Base-by-base conservation (phyloP, 2,797 vertebrate species). In the Cossypha heuglini region DNA sequence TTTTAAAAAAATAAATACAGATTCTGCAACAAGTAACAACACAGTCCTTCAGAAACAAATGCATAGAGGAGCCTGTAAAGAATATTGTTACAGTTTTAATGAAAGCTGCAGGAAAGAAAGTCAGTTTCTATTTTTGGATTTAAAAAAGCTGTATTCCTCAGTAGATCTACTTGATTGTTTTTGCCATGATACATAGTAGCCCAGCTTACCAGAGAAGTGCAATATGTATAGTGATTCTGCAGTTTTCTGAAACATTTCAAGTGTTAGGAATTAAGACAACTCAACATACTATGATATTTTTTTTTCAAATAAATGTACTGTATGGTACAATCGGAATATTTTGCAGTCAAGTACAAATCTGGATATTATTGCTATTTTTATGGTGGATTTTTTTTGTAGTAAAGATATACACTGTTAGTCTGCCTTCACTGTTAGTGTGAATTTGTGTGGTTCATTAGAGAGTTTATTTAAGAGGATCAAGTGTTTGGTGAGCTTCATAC, bases 191-290 rank as follows among this genome's bases (percentile, higher is more conserved):
- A 96, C n/a, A 16, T 93, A 96, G 92, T 96, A 95, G 96, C 96
- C 96, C 96, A 94, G 92, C 88, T 96, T 97, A 93, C 77, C 96
- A 97, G 94, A 95, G 93, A 96, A 96, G 98, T 98, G 97, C 97
- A 98, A 97, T 98, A 98, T 97, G 94, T 97, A 97, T 94, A 97
- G 96, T 93, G 82, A 94, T 73, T 95, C 88, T 96, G 95, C 92
- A 96, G 94, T 93, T 97, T 95, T 84, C 42, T 96, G 96, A 95
- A 94, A 88, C 88, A 94, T 97, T 97, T 97, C 93, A 97, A 96
- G 79, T 93, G 73, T 95, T 97, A 94, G 72, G 83, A 94, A 95
- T 31, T 43, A 37, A 93, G 89, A 95, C 51, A 86, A 8, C 26
- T 61, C 91, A 71, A 33, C 22, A 42, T 55, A 46, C 10, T 45